These are phyloP conservation scores for Rosalia funebris DNA, from an alignment of 2,888 invertebrate species.

Conservation along the genomic window DNA sequence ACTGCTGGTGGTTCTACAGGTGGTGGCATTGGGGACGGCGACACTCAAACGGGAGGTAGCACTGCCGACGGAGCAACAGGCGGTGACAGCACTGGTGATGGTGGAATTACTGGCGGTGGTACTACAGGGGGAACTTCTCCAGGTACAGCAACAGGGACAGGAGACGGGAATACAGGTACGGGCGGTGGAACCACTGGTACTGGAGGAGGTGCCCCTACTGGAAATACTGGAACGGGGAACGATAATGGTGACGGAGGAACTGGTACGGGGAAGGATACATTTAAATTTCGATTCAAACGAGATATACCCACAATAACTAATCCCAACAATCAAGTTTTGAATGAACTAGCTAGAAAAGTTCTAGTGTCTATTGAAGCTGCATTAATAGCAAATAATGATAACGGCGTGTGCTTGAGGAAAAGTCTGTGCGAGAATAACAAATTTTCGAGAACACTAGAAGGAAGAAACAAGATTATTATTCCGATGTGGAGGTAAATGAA, in stretches of 20 bases:
- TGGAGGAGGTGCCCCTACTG: no score
- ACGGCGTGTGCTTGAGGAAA: constrained; percentile 71
- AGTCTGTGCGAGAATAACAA: constrained; percentile 76
- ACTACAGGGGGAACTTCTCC: constrained; percentile 25
- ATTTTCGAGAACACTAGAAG: constrained; percentile 67
- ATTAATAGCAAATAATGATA: constrained; percentile 65
- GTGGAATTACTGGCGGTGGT: constrained; percentile 25
- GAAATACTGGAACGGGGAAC: constrained; percentile 6
- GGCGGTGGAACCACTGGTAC: constrained; percentile 24
- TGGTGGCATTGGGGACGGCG: constrained; percentile 30
- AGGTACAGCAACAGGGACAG: constrained; percentile 28
- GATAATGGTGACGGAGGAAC: constrained; percentile 13
- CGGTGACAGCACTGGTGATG: constrained; percentile 28
- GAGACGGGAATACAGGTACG: constrained; percentile 30
- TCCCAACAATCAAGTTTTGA: constrained; percentile 62
- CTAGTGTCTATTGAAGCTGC: constrained; percentile 69
- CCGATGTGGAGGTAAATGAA: constrained; percentile 78
- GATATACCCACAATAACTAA: constrained; percentile 52
- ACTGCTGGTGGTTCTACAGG: constrained; percentile 47
- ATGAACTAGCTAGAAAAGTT: constrained; percentile 68
- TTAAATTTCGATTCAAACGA: constrained; percentile 53
- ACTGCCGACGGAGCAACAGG: constrained; percentile 25
- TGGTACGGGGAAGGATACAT: constrained; percentile 39
- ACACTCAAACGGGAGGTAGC: constrained; percentile 29
- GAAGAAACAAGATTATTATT: constrained; percentile 73